These are phyloP conservation scores for Oreochromis tanganicae DNA, from an alignment of 2,113 vertebrate genomes.

Conservation along the genomic window DNA sequence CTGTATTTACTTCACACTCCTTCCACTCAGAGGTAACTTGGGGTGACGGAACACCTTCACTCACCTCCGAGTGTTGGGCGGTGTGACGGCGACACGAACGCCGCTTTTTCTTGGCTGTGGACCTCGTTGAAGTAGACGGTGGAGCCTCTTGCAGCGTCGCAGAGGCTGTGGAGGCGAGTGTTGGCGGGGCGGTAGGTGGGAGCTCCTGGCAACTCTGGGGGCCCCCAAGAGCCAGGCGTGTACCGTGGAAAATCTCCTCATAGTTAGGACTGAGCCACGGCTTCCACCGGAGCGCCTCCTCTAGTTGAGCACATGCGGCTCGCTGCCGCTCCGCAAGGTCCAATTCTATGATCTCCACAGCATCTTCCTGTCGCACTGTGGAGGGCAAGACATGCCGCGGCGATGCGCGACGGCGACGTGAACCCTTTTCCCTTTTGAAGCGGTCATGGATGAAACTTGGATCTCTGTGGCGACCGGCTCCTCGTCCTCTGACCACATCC, in stretches of 20 bases:
- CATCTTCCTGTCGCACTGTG: neutral
- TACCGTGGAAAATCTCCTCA: neutral
- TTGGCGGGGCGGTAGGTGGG: neutral
- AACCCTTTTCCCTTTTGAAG: rapidly evolving
- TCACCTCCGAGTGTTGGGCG: too few species aligned
- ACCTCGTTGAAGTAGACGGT: too few species aligned
- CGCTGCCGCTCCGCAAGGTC: neutral
- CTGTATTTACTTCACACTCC: too few species aligned
- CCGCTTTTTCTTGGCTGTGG: too few species aligned
- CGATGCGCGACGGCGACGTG: rapidly evolving
- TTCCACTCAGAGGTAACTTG: too few species aligned
- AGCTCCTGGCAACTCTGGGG: neutral
- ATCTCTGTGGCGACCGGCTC: neutral
- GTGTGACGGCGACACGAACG: too few species aligned
- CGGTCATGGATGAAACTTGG: neutral
- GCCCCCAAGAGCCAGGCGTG: neutral
- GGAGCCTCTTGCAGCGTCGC: neutral
- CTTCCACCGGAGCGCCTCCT: neutral
- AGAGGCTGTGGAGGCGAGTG: neutral
- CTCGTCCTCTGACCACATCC: neutral
- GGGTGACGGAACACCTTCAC: too few species aligned
- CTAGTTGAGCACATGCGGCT: neutral
- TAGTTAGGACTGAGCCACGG: neutral
- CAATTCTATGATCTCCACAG: neutral
- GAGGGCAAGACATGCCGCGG: neutral